A percentile compares a stretch with the other conserved stretches of the same genome.
Conservation (phyloP, 2,888 invertebrate species). For the Leptogaster cylindrica region DNA sequence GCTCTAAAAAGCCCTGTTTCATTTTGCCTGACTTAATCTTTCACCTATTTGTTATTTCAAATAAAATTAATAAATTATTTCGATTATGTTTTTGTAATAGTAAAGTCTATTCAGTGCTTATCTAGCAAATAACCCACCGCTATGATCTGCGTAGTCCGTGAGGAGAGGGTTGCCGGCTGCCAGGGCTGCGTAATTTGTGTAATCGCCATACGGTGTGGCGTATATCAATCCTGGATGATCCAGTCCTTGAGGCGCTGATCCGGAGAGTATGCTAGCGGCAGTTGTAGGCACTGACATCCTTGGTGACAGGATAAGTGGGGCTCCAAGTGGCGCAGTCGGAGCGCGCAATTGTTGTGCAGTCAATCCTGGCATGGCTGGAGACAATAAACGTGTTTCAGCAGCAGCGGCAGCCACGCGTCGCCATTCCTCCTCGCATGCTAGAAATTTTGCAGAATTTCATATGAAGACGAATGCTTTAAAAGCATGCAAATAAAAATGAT, state of each 20-base stretch:
- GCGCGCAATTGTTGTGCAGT: slow-evolving; percentile 69
- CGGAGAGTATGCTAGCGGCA: slow-evolving; percentile 67
- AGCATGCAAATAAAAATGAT: slow-evolving; percentile 3
- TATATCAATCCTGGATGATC: slow-evolving; percentile 83
- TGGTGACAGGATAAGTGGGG: slow-evolving; percentile 90
- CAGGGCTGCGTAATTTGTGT: slow-evolving; percentile 88
- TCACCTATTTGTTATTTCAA: slow-evolving; percentile 39
- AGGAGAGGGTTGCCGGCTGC: slow-evolving; percentile 79
- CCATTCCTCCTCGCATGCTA: slow-evolving; percentile 86
- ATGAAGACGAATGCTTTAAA: slow-evolving; percentile 27
- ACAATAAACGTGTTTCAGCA: slow-evolving; percentile 77
- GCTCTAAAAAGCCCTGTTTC: slow-evolving; percentile 38
- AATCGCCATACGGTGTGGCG: slow-evolving; percentile 80
- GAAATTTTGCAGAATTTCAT: slow-evolving; percentile 50
- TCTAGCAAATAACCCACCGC: slow-evolving; percentile 93
- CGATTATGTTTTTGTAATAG: slow-evolving; percentile 13
- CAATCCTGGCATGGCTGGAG: slow-evolving; percentile 68
- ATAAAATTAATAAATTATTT: slow-evolving; percentile 38
- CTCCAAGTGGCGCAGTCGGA: slow-evolving; percentile 79
- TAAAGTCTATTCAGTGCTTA: slow-evolving; percentile 60
- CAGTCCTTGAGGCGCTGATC: slow-evolving; percentile 70
- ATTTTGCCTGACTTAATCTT: slow-evolving; percentile 16
- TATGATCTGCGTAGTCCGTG: slow-evolving; percentile 89
- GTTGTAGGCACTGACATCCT: slow-evolving; percentile 84
- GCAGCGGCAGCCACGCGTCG: slow-evolving; percentile 82